Conservation (phyloP, 2,888 invertebrate species). For the Macrosiphum euphorbiae region DNA sequence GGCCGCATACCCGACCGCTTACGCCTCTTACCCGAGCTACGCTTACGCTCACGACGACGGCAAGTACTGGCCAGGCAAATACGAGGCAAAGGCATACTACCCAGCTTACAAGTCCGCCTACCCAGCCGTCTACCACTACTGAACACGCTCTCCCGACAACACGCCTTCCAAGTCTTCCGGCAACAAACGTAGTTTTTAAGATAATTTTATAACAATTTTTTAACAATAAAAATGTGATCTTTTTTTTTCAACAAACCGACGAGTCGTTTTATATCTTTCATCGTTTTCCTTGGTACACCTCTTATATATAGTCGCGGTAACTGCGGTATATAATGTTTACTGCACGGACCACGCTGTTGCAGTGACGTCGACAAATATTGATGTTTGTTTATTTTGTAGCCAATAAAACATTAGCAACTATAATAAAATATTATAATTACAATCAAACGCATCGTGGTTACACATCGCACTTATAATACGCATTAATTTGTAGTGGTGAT, state of each 20-base stretch:
- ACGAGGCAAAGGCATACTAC: slow-evolving; percentile 66
- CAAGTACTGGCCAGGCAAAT: slow-evolving; percentile 67
- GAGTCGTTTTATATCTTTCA: not conserved
- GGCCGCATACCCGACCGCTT: slow-evolving; percentile 53
- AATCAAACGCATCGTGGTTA: too few relatives aligned
- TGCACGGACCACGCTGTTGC: not conserved
- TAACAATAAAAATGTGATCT: slow-evolving; percentile 40
- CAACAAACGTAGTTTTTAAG: slow-evolving; percentile 37
- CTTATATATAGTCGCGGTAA: too few relatives aligned
- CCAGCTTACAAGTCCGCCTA: slow-evolving; percentile 60
- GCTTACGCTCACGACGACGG: slow-evolving; percentile 64
- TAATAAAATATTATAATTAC: too few relatives aligned
- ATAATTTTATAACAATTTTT: slow-evolving; percentile 6
- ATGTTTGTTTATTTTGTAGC: too few relatives aligned
- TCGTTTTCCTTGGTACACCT: not conserved
- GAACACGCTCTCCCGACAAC: not conserved
- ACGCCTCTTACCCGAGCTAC: slow-evolving; percentile 65
- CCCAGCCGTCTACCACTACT: slow-evolving; percentile 50
- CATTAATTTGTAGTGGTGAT: too few relatives aligned
- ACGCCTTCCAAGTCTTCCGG: not conserved
- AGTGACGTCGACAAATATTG: not conserved
- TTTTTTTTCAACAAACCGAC: slow-evolving; percentile 3
- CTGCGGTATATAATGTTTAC: not conserved
- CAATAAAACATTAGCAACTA: too few relatives aligned
- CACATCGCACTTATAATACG: too few relatives aligned